phyloP scores from a whole-genome alignment of 2,797 vertebrate genomes.

The Bradypus variegatus region DNA sequence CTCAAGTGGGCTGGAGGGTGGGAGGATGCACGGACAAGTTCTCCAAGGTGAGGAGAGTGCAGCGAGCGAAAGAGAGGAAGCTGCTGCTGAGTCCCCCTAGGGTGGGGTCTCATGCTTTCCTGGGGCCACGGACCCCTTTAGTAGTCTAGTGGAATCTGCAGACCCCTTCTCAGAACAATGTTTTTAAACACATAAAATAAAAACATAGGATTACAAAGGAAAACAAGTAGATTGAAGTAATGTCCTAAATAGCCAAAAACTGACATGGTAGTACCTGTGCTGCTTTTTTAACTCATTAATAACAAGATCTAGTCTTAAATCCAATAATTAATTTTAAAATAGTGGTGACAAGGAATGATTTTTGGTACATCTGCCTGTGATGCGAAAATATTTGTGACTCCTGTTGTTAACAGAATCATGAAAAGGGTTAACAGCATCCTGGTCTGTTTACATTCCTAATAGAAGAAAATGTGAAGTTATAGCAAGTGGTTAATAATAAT shows the following conservation, averaged over 20 bases:
- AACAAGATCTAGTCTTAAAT: background rate
- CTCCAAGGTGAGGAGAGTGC: background rate
- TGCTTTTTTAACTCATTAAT: background rate
- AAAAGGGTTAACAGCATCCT: background rate
- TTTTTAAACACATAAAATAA: background rate
- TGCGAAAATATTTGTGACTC: background rate
- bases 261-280: background rate
- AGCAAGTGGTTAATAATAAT: background rate
- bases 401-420: background rate
- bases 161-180: background rate
- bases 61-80: fast-evolving
- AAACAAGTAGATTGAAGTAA: background rate
- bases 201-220: background rate
- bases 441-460: background rate
- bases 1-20: background rate
- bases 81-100: background rate
- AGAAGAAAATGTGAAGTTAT: background rate
- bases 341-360: background rate
- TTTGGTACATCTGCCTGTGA: no score
- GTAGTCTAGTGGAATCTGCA: background rate
- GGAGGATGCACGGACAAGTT: background rate
- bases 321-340: background rate
- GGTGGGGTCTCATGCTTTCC: background rate
- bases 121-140: background rate
- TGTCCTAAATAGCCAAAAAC: background rate